Evolutionary conservation across 1,140 invertebrate species (phyloP), one percentile per base, ranked within the genome.

Genomic region (Drosophila mauritiana): DNA sequence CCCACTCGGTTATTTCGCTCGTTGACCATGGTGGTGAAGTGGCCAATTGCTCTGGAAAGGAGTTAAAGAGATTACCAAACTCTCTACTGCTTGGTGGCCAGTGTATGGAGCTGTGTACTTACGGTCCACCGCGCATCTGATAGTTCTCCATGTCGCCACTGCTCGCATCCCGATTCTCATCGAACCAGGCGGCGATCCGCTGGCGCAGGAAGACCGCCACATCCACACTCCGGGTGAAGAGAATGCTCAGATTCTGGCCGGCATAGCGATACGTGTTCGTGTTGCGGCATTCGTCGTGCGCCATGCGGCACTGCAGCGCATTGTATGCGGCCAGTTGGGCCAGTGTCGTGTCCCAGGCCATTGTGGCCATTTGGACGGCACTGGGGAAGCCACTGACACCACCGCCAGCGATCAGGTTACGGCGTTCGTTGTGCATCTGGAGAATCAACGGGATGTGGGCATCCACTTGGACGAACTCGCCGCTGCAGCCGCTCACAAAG

Each of bases 261-360:
- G 89, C 43, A 37, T 58, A 88, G n/a, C 73, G 79, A n/a, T 89
- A 90, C 0, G 65, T 70, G n/a, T 80, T 58, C 20, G 88, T 90
- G 12, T 90, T 90, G 25, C 88, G 83, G 43, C 88, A 90, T 54
- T 89, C 56, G n/a, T 90, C 88, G 39, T 90, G 88, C 1, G 79
- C 89, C 79, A 90, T 78, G n/a, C 73, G 76, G 45, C 88, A 90
- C 22, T 84, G 83, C 40, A 91, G 61, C 13, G 68, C 57, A 40
- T 90, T 90, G 37, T 89, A 91, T 43, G 83, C 65, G 5, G 88
- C 83, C 51, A 90, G 1, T 11, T 73, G 65, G 31, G 88, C 83
- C 52, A 90, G 42, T 0, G 52, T 61, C 0, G 64, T 0, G 27
- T 90, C 88, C 88, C 88, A 90, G 39, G 37, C 22, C 76, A 91